These are phyloP conservation scores for Hemichromis elongatus DNA, from an alignment of 2,113 vertebrate genomes.

Conservation along the genomic window DNA sequence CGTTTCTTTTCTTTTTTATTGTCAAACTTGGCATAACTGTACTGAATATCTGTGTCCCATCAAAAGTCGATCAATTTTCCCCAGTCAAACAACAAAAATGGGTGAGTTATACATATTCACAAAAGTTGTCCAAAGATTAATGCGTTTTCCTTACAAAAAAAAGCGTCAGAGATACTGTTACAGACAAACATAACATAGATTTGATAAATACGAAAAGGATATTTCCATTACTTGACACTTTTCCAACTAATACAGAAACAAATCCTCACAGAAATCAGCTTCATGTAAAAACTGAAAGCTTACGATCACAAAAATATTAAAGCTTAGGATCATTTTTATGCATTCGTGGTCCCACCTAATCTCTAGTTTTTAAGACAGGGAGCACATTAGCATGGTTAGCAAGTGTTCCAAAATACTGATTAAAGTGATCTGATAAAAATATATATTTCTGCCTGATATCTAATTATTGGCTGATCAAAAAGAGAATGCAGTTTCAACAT, in stretches of 20 bases:
- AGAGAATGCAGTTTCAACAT: constrained; percentile 27
- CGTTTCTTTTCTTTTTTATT: background rate
- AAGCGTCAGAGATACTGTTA: background rate
- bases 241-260: background rate
- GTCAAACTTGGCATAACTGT: background rate
- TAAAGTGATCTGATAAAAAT: constrained; percentile 47
- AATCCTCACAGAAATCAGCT: constrained; percentile 5
- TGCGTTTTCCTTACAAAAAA: background rate
- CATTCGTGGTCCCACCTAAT: background rate
- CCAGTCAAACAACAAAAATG: background rate
- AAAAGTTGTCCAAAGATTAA: background rate
- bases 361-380: constrained; percentile 22
- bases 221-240: background rate
- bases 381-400: constrained; percentile 43
- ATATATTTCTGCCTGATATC: constrained; percentile 49
- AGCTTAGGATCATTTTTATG: constrained; percentile 4
- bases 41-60: background rate
- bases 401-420: constrained; percentile 49
- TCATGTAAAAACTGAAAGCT: background rate
- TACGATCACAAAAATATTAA: background rate
- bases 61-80: background rate
- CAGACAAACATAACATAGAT: background rate
- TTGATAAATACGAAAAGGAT: background rate
- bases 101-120: background rate
- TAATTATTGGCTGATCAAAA: constrained; percentile 52